A percentile compares a stretch with the other conserved stretches of the same genome.
Conservation (phyloP, 2,113 vertebrate species). For the Leucoraja erinaceus region DNA sequence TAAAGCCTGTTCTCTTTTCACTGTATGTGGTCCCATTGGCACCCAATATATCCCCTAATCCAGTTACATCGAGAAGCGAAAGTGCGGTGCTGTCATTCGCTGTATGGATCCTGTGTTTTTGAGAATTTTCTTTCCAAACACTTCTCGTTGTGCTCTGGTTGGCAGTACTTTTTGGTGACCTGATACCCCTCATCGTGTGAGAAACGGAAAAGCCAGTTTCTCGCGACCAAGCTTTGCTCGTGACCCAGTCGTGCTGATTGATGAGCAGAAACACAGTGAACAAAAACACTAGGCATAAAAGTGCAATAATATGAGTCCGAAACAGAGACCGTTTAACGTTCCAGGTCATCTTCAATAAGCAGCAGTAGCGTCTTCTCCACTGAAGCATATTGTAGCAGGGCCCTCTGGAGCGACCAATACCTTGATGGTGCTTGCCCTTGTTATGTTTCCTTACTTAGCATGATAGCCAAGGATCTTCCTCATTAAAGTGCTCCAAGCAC, state of each 20-base stretch:
- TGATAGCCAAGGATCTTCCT: not conserved
- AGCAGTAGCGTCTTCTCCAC: constrained; percentile 82
- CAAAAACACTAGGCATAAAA: constrained; percentile 68
- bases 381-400: constrained; percentile 74
- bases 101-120: constrained; percentile 54
- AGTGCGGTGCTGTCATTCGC: constrained; percentile 59
- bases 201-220: constrained; percentile 62
- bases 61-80: constrained; percentile 56
- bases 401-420: not conserved
- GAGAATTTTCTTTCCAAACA: constrained; percentile 64
- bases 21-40: constrained; percentile 70
- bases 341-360: constrained; percentile 91
- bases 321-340: constrained; percentile 85
- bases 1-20: constrained; percentile 50
- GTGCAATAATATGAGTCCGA: constrained; percentile 67
- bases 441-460: not conserved
- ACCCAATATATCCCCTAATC: constrained; percentile 57
- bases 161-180: constrained; percentile 64
- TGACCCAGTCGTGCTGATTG: constrained; percentile 72
- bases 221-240: constrained; percentile 61
- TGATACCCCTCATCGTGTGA: constrained; percentile 62
- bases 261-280: constrained; percentile 74
- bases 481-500: not conserved
- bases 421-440: not conserved
- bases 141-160: constrained; percentile 63